Conservation (phyloP, 2,888 invertebrate species). For the Cremastinae sp. region DNA sequence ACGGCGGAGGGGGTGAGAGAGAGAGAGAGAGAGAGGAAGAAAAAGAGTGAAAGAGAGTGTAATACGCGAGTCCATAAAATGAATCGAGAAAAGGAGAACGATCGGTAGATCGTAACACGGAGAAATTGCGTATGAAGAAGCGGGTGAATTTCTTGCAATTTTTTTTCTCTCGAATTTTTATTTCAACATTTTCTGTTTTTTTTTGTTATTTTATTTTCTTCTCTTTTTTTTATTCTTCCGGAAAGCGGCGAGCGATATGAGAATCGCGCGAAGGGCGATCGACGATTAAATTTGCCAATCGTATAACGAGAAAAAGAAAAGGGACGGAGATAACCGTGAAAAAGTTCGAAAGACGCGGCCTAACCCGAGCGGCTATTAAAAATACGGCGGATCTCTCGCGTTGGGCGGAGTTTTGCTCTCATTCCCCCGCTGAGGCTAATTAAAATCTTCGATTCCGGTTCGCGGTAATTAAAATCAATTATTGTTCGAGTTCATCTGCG, state of each 20-base stretch:
- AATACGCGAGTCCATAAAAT: slow-evolving; percentile 26
- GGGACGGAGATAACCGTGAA: slow-evolving; percentile 21
- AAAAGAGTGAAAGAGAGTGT: slow-evolving; percentile 6
- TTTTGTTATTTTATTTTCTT: too few relatives aligned
- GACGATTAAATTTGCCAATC: slow-evolving; percentile 48
- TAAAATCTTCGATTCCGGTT: slow-evolving; percentile 39
- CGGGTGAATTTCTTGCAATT: background rate
- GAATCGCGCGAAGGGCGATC: slow-evolving; percentile 34
- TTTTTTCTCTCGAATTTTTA: too few relatives aligned
- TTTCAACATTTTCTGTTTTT: slow-evolving; percentile 67
- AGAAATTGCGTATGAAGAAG: slow-evolving; percentile 32
- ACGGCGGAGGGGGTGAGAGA: slow-evolving; percentile 3
- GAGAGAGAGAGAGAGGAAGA: background rate
- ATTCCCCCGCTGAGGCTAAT: slow-evolving; percentile 40
- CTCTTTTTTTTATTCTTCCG: too few relatives aligned
- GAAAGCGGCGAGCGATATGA: slow-evolving; percentile 16
- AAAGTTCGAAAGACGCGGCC: slow-evolving; percentile 37
- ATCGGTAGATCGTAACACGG: slow-evolving; percentile 22
- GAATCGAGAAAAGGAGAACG: slow-evolving; percentile 29
- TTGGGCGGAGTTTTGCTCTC: slow-evolving; percentile 46
- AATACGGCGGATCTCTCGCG: slow-evolving; percentile 13
- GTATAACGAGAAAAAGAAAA: slow-evolving; percentile 27
- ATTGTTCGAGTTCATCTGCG: slow-evolving; percentile 22
- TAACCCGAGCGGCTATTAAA: slow-evolving; percentile 39
- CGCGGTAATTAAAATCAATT: slow-evolving; percentile 51